Evolutionary conservation across 2,113 vertebrate genomes (phyloP).

Genomic region (Acinonyx jubatus): DNA sequence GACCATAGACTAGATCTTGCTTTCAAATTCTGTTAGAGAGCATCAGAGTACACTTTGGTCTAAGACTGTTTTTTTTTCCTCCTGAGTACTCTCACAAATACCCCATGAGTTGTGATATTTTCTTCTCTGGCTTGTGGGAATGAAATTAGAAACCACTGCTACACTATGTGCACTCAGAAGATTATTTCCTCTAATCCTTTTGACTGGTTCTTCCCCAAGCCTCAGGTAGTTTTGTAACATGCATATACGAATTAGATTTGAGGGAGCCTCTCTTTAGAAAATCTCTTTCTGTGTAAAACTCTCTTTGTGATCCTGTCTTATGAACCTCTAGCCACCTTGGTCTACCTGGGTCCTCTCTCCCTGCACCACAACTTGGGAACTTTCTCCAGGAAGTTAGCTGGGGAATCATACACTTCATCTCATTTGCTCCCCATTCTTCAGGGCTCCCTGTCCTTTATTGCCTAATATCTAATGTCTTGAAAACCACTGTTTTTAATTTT

Average conservation of each 20-base stretch:
- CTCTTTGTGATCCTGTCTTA: background rate
- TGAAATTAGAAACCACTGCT: background rate
- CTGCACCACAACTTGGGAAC: background rate
- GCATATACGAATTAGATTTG: background rate
- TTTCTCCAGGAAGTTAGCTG: background rate
- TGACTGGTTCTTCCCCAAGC: background rate
- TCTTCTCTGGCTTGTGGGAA: background rate
- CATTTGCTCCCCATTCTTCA: background rate
- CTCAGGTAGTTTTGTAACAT: background rate
- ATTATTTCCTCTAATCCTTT: background rate
- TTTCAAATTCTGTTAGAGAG: background rate
- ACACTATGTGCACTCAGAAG: background rate
- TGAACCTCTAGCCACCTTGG: background rate
- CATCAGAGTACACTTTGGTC: background rate
- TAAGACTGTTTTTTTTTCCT: background rate
- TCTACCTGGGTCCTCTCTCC: background rate
- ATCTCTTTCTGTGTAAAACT: background rate
- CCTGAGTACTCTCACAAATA: background rate
- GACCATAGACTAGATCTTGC: background rate
- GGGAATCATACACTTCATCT: background rate
- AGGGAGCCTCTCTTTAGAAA: background rate
- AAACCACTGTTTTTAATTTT: background rate
- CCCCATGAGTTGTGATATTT: background rate
- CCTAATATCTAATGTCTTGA: background rate
- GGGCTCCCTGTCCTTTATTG: background rate